phyloP scores from a whole-genome alignment of 2,113 vertebrate species.

The Plotosus lineatus region DNA sequence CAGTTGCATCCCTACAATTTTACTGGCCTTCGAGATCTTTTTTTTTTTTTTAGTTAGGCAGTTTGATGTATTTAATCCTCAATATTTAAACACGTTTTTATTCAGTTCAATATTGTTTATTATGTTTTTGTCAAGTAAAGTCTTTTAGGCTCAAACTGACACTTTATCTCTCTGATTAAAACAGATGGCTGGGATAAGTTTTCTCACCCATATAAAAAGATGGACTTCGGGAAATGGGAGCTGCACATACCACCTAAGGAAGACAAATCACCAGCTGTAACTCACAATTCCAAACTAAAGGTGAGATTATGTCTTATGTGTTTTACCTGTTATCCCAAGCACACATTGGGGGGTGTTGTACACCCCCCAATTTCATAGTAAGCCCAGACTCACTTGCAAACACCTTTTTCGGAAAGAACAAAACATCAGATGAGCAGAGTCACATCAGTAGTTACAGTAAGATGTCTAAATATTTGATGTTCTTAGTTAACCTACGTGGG shows the following conservation, averaged over 20 bases:
- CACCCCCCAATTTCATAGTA: too few species aligned
- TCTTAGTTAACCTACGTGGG: too few species aligned
- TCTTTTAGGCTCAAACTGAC: neutral
- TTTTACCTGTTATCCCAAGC: constrained; percentile 40
- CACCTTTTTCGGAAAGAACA: too few species aligned
- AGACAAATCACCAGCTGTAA: constrained; percentile 72
- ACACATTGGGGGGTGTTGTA: too few species aligned
- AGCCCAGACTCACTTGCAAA: too few species aligned
- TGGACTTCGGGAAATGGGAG: constrained; percentile 76
- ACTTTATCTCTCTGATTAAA: neutral
- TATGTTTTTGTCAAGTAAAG: neutral
- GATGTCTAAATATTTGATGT: too few species aligned
- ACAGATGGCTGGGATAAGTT: constrained; percentile 78
- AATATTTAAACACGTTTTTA: neutral
- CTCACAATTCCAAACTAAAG: constrained; percentile 75
- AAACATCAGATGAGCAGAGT: too few species aligned
- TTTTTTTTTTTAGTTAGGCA: too few species aligned
- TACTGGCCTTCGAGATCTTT: too few species aligned
- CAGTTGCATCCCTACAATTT: too few species aligned
- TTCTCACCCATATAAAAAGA: constrained; percentile 69
- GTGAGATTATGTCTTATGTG: constrained; percentile 60
- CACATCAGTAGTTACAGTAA: too few species aligned
- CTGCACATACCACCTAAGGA: constrained; percentile 70
- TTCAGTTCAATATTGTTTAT: neutral
- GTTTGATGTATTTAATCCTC: neutral